Evolutionary conservation across 1,140 invertebrate genomes (phyloP), one percentile per base, ranked within the genome.

Genomic region (Lerema accius): DNA sequence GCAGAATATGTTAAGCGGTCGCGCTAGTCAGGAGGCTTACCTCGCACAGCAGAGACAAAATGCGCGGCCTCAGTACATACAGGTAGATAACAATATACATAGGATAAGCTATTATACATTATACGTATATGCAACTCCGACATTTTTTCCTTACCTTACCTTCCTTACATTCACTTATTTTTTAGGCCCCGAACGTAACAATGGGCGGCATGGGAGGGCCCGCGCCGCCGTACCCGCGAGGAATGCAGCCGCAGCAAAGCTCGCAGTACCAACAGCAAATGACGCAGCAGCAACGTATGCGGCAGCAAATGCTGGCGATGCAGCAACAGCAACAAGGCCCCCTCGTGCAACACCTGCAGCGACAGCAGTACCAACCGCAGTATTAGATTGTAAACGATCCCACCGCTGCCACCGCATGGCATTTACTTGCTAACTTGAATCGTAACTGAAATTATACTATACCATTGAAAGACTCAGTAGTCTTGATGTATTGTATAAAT

Each of bases 161-260:
- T n/a, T n/a, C n/a, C n/a, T n/a, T n/a, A n/a, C 19, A 23, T 23
- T 5, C 2, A 23, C 5, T 23, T 5, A 23, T 5, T 23, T 48
- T 76, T 71, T 80, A 94, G 90, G 92, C 94, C 4, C 93, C 94
- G 0, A 94, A 94, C 80, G 94, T 94, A 13, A 94, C 94, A 2
- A 94, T 95, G 94, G 93, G 93, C 32, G 92, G 92, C 60, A 93
- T 94, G 92, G 92, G 91, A 51, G 92, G 91, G n/a, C 92, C 92
- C 3, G 93, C 93, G 11, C 93, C 94, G 32, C 93, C 94, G 0
- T 94, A 94, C 65, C 87, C 89, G 2, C 82, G 88, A 39, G 67
- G 70, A 14, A 83, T 90, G 68, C 90, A 90, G 39, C 88, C 92
- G 56, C 93, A 93, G 72, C 91, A 93, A 61, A 91, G 86, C 73